Percentiles rank a stretch among this genome's conserved stretches.
Evolutionary conservation across 1,140 invertebrate genomes (phyloP).

Genomic region (Megalonaias nervosa): DNA sequence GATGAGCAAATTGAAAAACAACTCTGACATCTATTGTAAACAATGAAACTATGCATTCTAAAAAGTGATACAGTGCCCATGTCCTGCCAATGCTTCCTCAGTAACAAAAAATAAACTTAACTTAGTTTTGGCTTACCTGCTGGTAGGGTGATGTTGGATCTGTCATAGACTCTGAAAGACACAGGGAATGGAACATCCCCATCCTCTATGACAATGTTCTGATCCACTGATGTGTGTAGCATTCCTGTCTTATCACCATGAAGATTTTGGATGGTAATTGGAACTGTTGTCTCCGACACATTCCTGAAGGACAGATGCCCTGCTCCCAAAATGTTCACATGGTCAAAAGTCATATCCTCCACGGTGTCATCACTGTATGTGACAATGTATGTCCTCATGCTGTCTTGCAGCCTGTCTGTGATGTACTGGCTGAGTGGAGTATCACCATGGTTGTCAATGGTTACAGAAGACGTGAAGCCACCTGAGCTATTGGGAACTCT

Average conservation of each 20-base stretch:
- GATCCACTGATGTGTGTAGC: conserved; percentile 48
- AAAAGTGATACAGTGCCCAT: too few relatives aligned
- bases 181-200: conserved; percentile 54
- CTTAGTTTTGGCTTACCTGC: conserved; percentile 33
- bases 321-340: conserved; percentile 44
- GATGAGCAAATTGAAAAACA: too few relatives aligned
- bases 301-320: conserved; percentile 52
- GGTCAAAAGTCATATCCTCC: conserved; percentile 40
- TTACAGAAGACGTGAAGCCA: conserved; percentile 32
- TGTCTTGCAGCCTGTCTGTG: conserved; percentile 39
- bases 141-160: conserved; percentile 45
- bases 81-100: too few relatives aligned
- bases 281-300: conserved; percentile 15
- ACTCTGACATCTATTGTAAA: too few relatives aligned
- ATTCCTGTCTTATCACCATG: conserved; percentile 56
- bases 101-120: too few relatives aligned
- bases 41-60: too few relatives aligned
- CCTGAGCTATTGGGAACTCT: conserved; percentile 23
- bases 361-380: conserved; percentile 26
- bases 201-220: conserved; percentile 40
- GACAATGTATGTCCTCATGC: conserved; percentile 48
- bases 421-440: conserved; percentile 46
- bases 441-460: conserved; percentile 49
- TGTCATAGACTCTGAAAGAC: conserved; percentile 54
- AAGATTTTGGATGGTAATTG: conserved; percentile 45